Base-by-base conservation (phyloP, 2,888 invertebrate genomes). In the Plagiodera versicolora region DNA sequence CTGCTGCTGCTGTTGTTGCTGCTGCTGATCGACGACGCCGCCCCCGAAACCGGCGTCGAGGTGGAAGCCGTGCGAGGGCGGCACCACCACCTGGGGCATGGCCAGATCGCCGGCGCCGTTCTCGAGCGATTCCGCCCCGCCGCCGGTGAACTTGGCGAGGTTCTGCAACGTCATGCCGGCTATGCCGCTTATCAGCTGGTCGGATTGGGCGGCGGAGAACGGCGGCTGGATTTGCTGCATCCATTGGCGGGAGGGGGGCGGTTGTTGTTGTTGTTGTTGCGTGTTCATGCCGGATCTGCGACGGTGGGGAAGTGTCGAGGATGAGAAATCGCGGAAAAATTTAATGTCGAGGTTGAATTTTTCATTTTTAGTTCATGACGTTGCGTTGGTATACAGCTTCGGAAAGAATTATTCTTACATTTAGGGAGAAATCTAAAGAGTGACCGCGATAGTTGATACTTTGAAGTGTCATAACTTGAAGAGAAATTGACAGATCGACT, bases 81-180 rank as follows among this genome's bases (percentile, higher is more conserved):
- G 67, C 65, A 6, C 24, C 6, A 6, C n/a, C n/a, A n/a, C n/a
- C n/a, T 3, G 24, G 24, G 24, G 24, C 65, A 82, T 79, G 8
- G 80, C 77, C 20, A 82, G 74, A 47, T 81, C 81, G 1, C 64
- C 67, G 1, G 81, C 80, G 1, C 82, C 80, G 54, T 81, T 83
- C 60, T 82, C 82, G 30, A 83, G 65, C 11, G 58, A 80, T 76
- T 60, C 71, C 46, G 58, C 64, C 14, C 65, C 63, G 16, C 58
- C 77, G 32, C 10, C 74, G 8, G 78, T 70, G 30, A 74, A 77
- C 53, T 78, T 72, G 16, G 77, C 77, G 24, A 78, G 68, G 55
- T 72, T 77, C 35, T 78, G 77, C 24, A 80, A 60, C 2, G 79
- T 79, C 75, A 80, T 74, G 30, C 80, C 80, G 1, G 78, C 77